Evolutionary conservation across 2,888 invertebrate genomes (phyloP), one percentile per base, ranked within the genome.

Genomic region (Acronicta psi): DNA sequence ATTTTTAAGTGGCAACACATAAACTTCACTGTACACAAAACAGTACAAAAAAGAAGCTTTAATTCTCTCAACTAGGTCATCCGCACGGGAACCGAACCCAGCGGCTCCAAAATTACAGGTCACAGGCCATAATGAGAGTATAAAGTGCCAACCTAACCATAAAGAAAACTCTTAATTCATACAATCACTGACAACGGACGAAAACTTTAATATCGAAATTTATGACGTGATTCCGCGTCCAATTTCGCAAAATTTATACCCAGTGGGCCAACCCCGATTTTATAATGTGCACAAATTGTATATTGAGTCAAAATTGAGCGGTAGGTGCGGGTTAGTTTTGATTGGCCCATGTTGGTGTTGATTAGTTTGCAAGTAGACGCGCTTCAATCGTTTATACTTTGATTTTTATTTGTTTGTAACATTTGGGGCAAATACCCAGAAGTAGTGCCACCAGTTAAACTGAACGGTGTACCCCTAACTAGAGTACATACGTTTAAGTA

Each of bases 241-340:
- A 84, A 88, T 88, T 88, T 87, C 63, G 86, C 83, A 77, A 84
- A 85, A 87, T 88, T 88, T 87, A 88, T 88, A 81, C 76, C 75
- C 77, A 80, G 80, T 78, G 79, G 75, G 59, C 77, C 79, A 80
- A 80, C 77, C 85, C 82, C 74, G 81, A 66, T 81, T 83, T 82
- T 86, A 82, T 82, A 81, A 83, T 82, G 77, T 47, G 45, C 65
- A 50, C 64, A 77, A 77, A 76, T 76, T 76, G 77, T 77, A 72
- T 72, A 64, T 51, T 70, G 59, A 36, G 62, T 25, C 53, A 42
- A 71, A 69, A 71, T 71, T 71, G 68, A 41, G 51, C 51, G 59
- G 66, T 65, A 73, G 67, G 63, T 66, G 42, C 66, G 61, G 49
- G 70, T 73, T 70, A 76, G 70, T 59, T 70, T 38, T 76, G 70